Percentiles rank a stretch among this genome's conserved stretches.
These are phyloP conservation scores for Phalacrocorax aristotelis DNA, from an alignment of 2,113 vertebrate genomes.

Conservation along the genomic window DNA sequence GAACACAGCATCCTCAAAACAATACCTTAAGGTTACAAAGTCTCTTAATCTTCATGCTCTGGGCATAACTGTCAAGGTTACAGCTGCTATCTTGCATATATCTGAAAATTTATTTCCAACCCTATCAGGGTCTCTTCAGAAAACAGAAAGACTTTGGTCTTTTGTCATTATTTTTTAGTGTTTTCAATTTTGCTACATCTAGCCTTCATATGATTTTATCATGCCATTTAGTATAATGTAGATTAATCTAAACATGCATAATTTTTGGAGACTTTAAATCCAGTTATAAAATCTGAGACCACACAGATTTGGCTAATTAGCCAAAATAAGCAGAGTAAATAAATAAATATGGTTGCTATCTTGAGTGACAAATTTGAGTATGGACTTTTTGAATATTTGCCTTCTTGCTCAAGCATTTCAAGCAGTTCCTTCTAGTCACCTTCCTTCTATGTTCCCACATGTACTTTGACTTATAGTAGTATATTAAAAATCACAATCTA, in stretches of 20 bases:
- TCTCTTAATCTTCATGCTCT: neutral
- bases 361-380: neutral
- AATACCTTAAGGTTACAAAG: neutral
- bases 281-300: neutral
- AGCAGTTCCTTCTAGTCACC: neutral
- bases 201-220: neutral
- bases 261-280: neutral
- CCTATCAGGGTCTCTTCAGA: neutral
- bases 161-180: neutral
- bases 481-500: neutral
- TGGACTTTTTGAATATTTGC: neutral
- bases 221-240: neutral
- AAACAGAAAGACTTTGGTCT: neutral
- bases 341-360: neutral
- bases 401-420: neutral
- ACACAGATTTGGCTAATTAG: neutral
- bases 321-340: neutral
- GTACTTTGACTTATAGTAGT: neutral
- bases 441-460: neutral
- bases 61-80: neutral
- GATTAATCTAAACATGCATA: neutral
- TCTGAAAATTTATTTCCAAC: neutral
- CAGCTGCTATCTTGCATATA: neutral
- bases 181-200: neutral
- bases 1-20: neutral